Evolutionary conservation across 2,888 invertebrate genomes (phyloP).

Genomic region (Orchestes rusci): DNA sequence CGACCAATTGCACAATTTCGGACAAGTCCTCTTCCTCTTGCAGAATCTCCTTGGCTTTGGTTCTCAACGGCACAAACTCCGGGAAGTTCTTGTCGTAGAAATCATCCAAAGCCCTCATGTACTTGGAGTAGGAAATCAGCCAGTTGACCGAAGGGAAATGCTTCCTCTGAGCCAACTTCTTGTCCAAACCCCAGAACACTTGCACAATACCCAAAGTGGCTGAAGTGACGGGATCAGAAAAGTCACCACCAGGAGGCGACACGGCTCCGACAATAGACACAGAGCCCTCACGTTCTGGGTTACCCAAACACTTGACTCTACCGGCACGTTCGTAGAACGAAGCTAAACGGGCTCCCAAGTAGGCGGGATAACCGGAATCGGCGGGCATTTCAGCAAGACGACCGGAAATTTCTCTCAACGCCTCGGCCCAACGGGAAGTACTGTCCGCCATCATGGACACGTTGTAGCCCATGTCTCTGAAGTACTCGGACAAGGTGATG

Average conservation of each 20-base stretch:
- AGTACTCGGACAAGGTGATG: conserved; percentile 99
- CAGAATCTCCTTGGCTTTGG: conserved; percentile 69
- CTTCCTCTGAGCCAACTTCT: conserved; percentile 97
- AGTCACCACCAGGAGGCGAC: conserved; percentile 99
- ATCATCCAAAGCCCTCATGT: conserved; percentile 96
- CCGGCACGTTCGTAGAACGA: conserved; percentile 99
- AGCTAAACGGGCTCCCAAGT: conserved; percentile 94
- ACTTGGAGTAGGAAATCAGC: conserved; percentile 96
- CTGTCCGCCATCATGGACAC: conserved; percentile 99
- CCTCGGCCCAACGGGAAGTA: conserved; percentile 99
- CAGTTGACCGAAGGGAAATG: conserved; percentile 99
- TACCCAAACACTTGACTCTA: conserved; percentile 92
- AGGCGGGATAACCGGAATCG: conserved; percentile 97
- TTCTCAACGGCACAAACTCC: conserved; percentile 95
- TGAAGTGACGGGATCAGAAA: conserved; percentile 99
- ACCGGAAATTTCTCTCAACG: conserved; percentile 95
- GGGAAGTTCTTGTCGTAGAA: conserved; percentile 98
- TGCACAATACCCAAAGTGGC: conserved; percentile 66
- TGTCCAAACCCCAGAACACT: conserved; percentile 99
- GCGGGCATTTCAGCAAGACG: conserved; percentile 99
- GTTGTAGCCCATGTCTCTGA: conserved; percentile 95
- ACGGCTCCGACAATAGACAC: conserved; percentile 99
- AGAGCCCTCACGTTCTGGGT: conserved; percentile 96
- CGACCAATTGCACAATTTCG: conserved; percentile 99
- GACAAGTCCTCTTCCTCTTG: conserved; percentile 97